These are phyloP conservation scores for Lasioglossum vierecki DNA, from an alignment of 2,888 invertebrate genomes.

Conservation along the genomic window DNA sequence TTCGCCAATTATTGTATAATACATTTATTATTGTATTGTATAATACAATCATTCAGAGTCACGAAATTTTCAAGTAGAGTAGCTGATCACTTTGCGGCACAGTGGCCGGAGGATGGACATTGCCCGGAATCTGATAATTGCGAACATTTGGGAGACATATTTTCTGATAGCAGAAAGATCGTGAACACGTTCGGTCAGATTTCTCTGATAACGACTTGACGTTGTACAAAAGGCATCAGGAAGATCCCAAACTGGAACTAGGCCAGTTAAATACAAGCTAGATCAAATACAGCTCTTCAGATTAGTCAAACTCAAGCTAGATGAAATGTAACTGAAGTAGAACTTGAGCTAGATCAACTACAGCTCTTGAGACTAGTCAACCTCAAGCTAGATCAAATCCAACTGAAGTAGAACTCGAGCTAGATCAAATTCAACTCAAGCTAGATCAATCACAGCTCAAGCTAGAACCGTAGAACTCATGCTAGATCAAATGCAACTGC, in stretches of 20 bases:
- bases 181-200: constrained; percentile 8
- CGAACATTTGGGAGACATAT: constrained; percentile 81
- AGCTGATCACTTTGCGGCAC: not conserved
- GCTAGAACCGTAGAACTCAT: too few species aligned
- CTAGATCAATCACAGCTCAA: too few species aligned
- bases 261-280: too few species aligned
- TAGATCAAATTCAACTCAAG: too few species aligned
- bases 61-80: not conserved
- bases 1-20: too few species aligned
- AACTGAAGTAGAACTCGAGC: too few species aligned
- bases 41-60: not conserved
- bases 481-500: too few species aligned
- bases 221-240: not conserved
- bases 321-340: not conserved
- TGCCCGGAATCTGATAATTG: constrained; percentile 8
- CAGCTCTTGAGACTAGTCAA: too few species aligned
- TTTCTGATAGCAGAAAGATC: constrained; percentile 77
- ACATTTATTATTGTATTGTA: too few species aligned
- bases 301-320: not conserved
- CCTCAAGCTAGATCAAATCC: too few species aligned
- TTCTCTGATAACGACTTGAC: not conserved
- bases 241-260: not conserved
- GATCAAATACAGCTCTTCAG: not conserved
- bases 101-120: constrained; percentile 1
- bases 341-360: not conserved